phyloP scores from a whole-genome alignment of 2,888 invertebrate genomes.

The Phaonia tiefii region DNA sequence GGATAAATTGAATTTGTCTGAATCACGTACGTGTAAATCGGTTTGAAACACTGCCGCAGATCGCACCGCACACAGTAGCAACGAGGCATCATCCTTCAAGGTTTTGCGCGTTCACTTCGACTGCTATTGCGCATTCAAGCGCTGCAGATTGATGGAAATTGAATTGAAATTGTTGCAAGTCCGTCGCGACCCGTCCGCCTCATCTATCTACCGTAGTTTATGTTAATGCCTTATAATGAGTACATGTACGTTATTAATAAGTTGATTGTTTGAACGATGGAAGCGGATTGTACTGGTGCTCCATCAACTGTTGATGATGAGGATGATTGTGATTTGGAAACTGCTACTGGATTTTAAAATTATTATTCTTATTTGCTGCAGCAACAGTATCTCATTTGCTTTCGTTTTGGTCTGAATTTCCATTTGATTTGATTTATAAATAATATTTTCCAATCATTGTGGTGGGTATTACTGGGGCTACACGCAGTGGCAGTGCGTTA shows the following conservation, averaged over 20 bases:
- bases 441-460: slow-evolving; percentile 3
- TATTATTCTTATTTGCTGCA: background rate
- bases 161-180: slow-evolving; percentile 40
- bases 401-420: slow-evolving; percentile 3
- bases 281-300: background rate
- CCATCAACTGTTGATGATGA: background rate
- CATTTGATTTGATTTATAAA: background rate
- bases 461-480: background rate
- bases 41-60: slow-evolving; percentile 66
- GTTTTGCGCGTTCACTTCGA: slow-evolving; percentile 29
- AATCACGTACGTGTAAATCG: slow-evolving; percentile 80
- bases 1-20: slow-evolving; percentile 78
- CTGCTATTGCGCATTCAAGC: slow-evolving; percentile 6
- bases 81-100: slow-evolving; percentile 50
- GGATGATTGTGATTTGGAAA: slow-evolving; percentile 40
- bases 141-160: slow-evolving; percentile 15
- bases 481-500: background rate
- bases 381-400: background rate
- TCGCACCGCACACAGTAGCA: slow-evolving; percentile 21
- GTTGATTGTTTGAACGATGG: slow-evolving; percentile 22
- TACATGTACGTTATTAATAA: slow-evolving; percentile 58
- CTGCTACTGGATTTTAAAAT: slow-evolving; percentile 62
- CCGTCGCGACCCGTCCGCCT: background rate
- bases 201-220: slow-evolving; percentile 2
- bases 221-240: slow-evolving; percentile 38